phyloP scores from a whole-genome alignment of 1,140 invertebrate genomes.

The Drosophila bipectinata region DNA sequence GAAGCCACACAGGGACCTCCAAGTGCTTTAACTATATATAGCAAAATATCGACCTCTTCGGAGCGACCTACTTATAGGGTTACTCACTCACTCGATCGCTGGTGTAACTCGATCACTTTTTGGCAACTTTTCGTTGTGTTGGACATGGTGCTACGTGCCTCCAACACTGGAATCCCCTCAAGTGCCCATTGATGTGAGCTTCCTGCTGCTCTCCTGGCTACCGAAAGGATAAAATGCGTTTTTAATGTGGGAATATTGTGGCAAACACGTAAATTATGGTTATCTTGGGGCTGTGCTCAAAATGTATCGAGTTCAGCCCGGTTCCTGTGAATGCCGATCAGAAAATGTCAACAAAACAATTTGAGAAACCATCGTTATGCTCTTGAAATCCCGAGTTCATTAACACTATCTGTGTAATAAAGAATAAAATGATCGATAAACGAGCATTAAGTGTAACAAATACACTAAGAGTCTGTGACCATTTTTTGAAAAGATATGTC shows the following conservation, averaged over 20 bases:
- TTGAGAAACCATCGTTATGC: constrained; percentile 21
- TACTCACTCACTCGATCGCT: constrained; percentile 17
- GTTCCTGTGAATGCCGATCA: constrained; percentile 24
- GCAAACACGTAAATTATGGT: constrained; percentile 31
- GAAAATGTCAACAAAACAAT: constrained; percentile 29
- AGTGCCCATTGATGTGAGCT: constrained; percentile 79
- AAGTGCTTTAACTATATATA: constrained; percentile 4
- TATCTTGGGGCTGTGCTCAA: constrained; percentile 6
- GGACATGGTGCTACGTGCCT: constrained; percentile 66
- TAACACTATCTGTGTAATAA: constrained; percentile 13
- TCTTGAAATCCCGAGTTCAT: constrained; percentile 24
- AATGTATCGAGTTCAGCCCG: constrained; percentile 40
- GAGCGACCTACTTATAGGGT: constrained; percentile 40
- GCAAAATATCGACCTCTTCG: not conserved
- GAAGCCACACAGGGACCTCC: constrained; percentile 65
- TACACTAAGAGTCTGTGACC: not conserved
- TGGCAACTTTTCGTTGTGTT: constrained; percentile 51
- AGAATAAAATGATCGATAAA: constrained; percentile 17
- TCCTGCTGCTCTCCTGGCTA: constrained; percentile 49
- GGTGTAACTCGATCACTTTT: constrained; percentile 63
- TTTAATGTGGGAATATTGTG: constrained; percentile 79
- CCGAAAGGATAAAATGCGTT: constrained; percentile 28
- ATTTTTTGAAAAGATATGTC: not conserved
- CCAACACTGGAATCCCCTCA: constrained; percentile 63
- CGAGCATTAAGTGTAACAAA: constrained; percentile 22